These are phyloP conservation scores for Ispidina lecontei DNA, from an alignment of 2,797 vertebrate species.

Conservation along the genomic window DNA sequence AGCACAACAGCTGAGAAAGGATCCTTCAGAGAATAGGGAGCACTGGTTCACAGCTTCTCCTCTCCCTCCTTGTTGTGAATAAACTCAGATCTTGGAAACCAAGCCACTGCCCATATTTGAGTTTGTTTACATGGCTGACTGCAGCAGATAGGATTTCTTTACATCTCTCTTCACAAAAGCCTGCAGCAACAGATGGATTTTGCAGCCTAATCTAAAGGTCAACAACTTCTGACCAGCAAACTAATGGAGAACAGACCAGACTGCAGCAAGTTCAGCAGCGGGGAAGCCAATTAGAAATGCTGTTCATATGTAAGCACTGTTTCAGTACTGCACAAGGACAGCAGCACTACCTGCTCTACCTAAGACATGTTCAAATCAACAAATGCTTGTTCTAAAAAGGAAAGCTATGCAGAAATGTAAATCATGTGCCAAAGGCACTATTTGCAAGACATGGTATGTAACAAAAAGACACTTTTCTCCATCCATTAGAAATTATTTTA, in stretches of 20 bases:
- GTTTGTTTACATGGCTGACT: slow-evolving; percentile 27
- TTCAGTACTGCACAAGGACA: neutral
- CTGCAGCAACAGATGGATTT: slow-evolving; percentile 56
- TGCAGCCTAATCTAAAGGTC: slow-evolving; percentile 49
- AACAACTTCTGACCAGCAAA: slow-evolving; percentile 32
- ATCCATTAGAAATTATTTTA: neutral
- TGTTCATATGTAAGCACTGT: neutral
- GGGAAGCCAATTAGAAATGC: slow-evolving; percentile 17
- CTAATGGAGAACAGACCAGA: slow-evolving; percentile 5
- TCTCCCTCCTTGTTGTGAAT: neutral
- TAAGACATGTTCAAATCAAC: neutral
- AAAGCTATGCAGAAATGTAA: neutral
- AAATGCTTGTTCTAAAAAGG: neutral
- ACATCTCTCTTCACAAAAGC: slow-evolving; percentile 12
- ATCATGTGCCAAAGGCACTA: neutral
- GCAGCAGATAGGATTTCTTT: slow-evolving; percentile 37
- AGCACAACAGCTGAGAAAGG: slow-evolving; percentile 14
- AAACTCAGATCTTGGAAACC: neutral
- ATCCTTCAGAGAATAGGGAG: neutral
- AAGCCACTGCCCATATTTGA: neutral
- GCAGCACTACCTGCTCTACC: neutral
- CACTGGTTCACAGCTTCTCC: neutral
- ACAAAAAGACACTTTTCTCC: neutral
- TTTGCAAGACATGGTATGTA: neutral
- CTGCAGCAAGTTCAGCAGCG: slow-evolving; percentile 6